Evolutionary conservation across 2,888 invertebrate genomes (phyloP), one percentile per base, ranked within the genome.

Genomic region (Orthosia cruda): DNA sequence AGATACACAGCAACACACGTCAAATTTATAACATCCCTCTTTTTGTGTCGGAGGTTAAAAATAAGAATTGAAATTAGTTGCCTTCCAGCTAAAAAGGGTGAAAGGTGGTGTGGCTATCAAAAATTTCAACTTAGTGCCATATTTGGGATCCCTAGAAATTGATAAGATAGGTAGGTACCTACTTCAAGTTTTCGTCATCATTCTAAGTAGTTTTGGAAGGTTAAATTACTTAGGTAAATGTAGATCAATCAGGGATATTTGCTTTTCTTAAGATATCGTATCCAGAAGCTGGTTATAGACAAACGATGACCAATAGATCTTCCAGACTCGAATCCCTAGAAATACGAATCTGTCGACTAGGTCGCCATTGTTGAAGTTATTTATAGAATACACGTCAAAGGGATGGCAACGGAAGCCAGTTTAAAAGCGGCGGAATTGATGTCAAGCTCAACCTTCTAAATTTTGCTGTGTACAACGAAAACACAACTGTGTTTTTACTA

Each of bases 311-410:
- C 50, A 47, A 26, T 26, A 26, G 16, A 62, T 49, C 26, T 57
- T 64, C 45, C 32, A 63, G 50, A 57, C 40, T 40, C n/a, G 59
- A 74, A 61, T 55, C 75, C 50, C 64, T 61, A 74, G 52, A 66
- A 70, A 71, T 58, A 32, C n/a, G 54, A 81, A 66, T 57, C 55
- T 26, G 45, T 63, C 65, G 70, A 70, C 70, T 47, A 45, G 40
- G n/a, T 47, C 26, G 50, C 65, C 50, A 26, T 78, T 80, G 66
- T 74, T 73, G 32, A 62, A 81, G 40, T 66, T 75, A 80, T 80
- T 64, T 66, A 80, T 73, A 73, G 61, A 80, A 57, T 80, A 65
- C 47, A 68, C 49, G 20, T 57, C 79, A 75, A 81, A 81, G 65
- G 47, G 64, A 74, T 16, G 18, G 47, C 61, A 52, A 40, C 49